phyloP scores from a whole-genome alignment of 2,113 vertebrate genomes.

The Elaphurus davidianus region DNA sequence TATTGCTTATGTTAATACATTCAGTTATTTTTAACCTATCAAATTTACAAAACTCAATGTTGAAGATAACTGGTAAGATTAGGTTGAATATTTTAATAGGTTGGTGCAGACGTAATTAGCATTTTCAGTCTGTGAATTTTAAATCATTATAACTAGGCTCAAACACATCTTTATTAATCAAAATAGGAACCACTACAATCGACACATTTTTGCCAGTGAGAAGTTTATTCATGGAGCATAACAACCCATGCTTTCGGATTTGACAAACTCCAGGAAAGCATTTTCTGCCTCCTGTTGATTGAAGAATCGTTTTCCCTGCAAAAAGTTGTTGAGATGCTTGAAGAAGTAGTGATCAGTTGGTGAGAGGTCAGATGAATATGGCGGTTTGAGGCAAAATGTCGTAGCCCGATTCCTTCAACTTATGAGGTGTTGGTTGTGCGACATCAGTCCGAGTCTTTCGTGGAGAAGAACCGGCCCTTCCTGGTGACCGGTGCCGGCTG shows the following conservation, averaged over 20 bases:
- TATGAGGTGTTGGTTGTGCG: not conserved
- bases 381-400: not conserved
- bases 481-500: rapidly evolving
- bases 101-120: not conserved
- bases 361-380: not conserved
- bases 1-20: not conserved
- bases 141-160: not conserved
- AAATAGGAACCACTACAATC: not conserved
- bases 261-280: not conserved
- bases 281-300: not conserved
- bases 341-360: not conserved
- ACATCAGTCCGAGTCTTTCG: not conserved
- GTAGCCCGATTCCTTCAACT: not conserved
- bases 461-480: not conserved
- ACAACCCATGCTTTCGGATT: not conserved
- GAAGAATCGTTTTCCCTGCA: not conserved
- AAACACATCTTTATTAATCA: not conserved
- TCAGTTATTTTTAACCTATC: not conserved
- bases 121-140: not conserved
- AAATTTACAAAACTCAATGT: not conserved
- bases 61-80: not conserved
- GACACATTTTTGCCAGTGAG: not conserved
- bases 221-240: not conserved
- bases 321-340: not conserved
- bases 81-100: not conserved